These are phyloP conservation scores for Calameuta filiformis DNA, from an alignment of 2,888 invertebrate species.

Conservation along the genomic window DNA sequence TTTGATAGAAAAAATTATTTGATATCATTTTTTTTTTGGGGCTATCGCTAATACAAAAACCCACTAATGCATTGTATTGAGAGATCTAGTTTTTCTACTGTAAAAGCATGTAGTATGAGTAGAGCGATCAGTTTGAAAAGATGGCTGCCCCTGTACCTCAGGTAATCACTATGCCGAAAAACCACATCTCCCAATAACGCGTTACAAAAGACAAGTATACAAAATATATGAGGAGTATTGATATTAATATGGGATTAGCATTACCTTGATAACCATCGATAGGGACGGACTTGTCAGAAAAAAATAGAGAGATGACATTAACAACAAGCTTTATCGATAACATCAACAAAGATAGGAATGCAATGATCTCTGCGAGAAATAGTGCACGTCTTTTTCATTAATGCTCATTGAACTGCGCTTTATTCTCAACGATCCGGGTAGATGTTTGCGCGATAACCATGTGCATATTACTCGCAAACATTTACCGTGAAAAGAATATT, in stretches of 20 bases:
- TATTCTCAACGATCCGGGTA: conserved; percentile 27
- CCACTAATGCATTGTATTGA: neutral
- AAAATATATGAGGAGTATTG: conserved; percentile 64
- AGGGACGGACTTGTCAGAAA: conserved; percentile 68
- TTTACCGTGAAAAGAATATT: conserved; percentile 42
- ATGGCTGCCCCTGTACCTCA: neutral
- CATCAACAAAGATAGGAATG: conserved; percentile 61
- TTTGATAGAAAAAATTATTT: neutral
- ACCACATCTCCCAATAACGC: conserved; percentile 53
- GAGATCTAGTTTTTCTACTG: neutral
- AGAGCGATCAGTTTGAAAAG: neutral
- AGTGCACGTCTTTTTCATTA: conserved; percentile 15
- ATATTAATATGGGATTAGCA: conserved; percentile 67
- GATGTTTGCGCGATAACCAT: conserved; percentile 44
- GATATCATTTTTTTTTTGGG: neutral
- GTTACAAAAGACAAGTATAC: conserved; percentile 52
- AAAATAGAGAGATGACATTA: conserved; percentile 67
- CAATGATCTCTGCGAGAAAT: conserved; percentile 45
- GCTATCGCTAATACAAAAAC: neutral
- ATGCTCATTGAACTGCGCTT: conserved; percentile 3
- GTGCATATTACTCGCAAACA: conserved; percentile 41
- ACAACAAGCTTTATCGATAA: conserved; percentile 64
- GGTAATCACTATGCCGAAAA: conserved; percentile 23
- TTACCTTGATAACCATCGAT: conserved; percentile 68
- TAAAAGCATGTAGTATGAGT: neutral